phyloP scores from a whole-genome alignment of 2,113 vertebrate species.

The Pantherophis guttatus region DNA sequence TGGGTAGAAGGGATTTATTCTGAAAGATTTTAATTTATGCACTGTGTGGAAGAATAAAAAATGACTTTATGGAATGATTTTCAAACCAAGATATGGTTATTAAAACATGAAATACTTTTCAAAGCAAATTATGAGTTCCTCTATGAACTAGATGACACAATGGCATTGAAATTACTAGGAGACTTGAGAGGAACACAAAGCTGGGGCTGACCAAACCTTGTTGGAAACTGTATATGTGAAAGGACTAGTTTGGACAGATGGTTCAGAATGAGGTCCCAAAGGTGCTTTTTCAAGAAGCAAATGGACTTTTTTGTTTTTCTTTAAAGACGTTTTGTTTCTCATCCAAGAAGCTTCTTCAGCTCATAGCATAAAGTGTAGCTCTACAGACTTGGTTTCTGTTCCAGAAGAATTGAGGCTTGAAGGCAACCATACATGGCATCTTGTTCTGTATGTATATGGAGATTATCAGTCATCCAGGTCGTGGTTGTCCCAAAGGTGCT shows the following conservation, averaged over 20 bases:
- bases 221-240: background rate
- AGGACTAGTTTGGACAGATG: background rate
- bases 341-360: no score
- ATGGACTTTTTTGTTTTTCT: no score
- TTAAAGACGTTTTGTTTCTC: no score
- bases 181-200: background rate
- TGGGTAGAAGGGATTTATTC: background rate
- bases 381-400: background rate
- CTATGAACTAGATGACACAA: background rate
- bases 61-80: background rate
- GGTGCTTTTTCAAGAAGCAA: no score
- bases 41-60: background rate
- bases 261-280: no score
- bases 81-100: background rate
- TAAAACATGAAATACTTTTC: background rate
- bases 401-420: background rate
- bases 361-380: background rate
- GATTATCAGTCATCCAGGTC: no score
- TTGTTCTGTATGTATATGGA: no score
- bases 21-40: background rate
- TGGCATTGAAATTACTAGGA: background rate
- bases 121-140: background rate
- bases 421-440: background rate
- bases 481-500: no score
- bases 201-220: background rate